Evolutionary conservation across 2,113 vertebrate genomes (phyloP).

Genomic region (Pyxicephalus adspersus): DNA sequence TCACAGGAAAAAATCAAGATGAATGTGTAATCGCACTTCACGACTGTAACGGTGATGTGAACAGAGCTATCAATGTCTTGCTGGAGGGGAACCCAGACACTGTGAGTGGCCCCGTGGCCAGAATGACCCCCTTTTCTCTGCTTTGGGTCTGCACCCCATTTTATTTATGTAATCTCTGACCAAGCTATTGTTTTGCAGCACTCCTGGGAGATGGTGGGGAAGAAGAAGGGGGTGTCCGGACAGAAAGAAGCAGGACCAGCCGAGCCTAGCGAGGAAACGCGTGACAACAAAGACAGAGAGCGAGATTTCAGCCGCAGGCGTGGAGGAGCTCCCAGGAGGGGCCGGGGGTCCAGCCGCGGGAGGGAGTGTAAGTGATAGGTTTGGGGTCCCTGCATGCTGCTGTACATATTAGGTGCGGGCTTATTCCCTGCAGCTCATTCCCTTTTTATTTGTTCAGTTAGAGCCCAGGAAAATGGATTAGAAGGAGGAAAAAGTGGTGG

Average conservation of each 20-base stretch:
- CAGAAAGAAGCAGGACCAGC: conserved; percentile 89
- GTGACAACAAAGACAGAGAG: conserved; percentile 92
- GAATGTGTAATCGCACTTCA: conserved; percentile 98
- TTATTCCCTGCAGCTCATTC: neutral
- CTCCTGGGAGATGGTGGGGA: conserved; percentile 98
- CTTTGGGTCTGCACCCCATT: neutral
- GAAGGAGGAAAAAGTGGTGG: conserved; percentile 85
- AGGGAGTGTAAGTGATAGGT: conserved; percentile 85
- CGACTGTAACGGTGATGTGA: conserved; percentile 95
- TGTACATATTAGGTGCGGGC: neutral
- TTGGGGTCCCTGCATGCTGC: neutral
- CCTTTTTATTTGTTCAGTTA: conserved; percentile 75
- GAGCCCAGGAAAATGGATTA: conserved; percentile 94
- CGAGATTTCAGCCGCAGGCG: conserved; percentile 88
- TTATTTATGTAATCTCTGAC: neutral
- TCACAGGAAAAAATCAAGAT: conserved; percentile 98
- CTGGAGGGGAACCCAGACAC: conserved; percentile 97
- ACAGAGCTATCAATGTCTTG: conserved; percentile 97
- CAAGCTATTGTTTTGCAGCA: conserved; percentile 71
- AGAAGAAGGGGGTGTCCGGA: conserved; percentile 94
- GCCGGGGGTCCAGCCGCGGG: conserved; percentile 88
- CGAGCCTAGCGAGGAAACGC: conserved; percentile 88
- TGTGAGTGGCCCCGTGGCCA: conserved; percentile 67
- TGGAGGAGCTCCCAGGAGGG: conserved; percentile 82
- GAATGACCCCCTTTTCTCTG: neutral